Base-by-base conservation (phyloP, 1,140 invertebrate species). In the Brachystomella parvula region DNA sequence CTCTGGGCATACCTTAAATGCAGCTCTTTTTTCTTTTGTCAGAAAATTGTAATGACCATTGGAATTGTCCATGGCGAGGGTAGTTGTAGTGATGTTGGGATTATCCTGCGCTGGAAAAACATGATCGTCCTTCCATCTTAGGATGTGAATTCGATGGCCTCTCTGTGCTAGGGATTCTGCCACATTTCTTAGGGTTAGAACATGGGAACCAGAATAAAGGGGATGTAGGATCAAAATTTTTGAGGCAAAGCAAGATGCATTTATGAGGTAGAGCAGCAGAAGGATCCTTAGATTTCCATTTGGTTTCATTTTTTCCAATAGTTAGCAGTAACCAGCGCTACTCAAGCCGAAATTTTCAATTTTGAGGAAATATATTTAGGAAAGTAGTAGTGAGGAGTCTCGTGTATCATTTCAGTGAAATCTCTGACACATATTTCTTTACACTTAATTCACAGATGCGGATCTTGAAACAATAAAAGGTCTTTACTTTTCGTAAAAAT, bases 151-250 rank as follows among this genome's bases (percentile, higher is more conserved):
- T 47, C 64, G 47, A 56, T 73, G 71, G 21, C 71, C 71, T 17
- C 67, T 47, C 58, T 66, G 39, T 33, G 71, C 57, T 26, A 73
- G 53, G n/a, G 66, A 57, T 29, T 73, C 71, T n/a, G 71, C 71
- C 3, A 73, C 68, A 0, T 69, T 64, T 24, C 71, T 66, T 33
- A 73, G 28, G 19, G 71, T 73, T 33, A 73, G 30, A 3, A 73
- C 71, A 64, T 73, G 71, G 28, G 71, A 73, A 29, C 71, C 71
- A 33, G 68, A 66, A 33, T 73, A 73, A 44, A 73, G 64, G 17
- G 71, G 71, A 66, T 73, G 71, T 21, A 73, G 44, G 44, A 73
- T 73, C 2, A 73, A 57, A 28, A 73, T 69, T 33, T 70, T 73
- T 19, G 63, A 64, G 2, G 31, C 65, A 17, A 44, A 56, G n/a